phyloP scores from a whole-genome alignment of 2,797 vertebrate genomes.

The Peromyscus eremicus region DNA sequence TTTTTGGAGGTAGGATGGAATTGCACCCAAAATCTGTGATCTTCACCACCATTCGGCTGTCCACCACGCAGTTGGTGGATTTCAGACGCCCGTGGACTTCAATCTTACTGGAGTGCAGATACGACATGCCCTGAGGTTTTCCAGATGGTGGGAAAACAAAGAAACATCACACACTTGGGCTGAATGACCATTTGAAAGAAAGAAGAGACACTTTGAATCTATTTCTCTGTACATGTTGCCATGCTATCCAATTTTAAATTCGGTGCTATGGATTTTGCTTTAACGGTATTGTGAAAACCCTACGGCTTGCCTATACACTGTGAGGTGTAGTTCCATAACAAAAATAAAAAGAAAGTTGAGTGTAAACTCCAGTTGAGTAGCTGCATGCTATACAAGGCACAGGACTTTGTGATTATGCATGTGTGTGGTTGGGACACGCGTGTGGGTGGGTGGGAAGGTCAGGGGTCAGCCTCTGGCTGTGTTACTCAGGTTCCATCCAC shows the following conservation, averaged over 20 bases:
- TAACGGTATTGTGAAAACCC: not conserved
- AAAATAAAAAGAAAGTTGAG: not conserved
- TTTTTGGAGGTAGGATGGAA: constrained; percentile 92
- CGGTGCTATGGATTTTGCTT: not conserved
- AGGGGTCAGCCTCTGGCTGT: not conserved
- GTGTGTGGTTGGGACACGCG: not conserved
- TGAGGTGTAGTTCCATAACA: not conserved
- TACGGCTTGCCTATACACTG: not conserved
- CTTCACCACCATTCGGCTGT: constrained; percentile 98
- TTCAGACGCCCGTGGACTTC: constrained; percentile 96
- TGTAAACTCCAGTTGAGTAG: not conserved
- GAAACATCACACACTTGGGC: not conserved
- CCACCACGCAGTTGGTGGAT: constrained; percentile 97
- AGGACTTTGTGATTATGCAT: not conserved
- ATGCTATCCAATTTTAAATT: not conserved
- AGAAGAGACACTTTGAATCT: not conserved
- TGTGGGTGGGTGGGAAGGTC: not conserved
- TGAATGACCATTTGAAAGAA: constrained; percentile 23
- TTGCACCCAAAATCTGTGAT: constrained; percentile 98
- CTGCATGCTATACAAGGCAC: not conserved
- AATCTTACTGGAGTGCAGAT: constrained; percentile 96
- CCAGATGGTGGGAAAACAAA: constrained; percentile 58
- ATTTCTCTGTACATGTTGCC: not conserved
- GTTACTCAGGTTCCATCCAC: not conserved
- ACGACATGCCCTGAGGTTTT: constrained; percentile 95